Conservation (phyloP, 2,113 vertebrate genomes). For the Eurystomus gularis region DNA sequence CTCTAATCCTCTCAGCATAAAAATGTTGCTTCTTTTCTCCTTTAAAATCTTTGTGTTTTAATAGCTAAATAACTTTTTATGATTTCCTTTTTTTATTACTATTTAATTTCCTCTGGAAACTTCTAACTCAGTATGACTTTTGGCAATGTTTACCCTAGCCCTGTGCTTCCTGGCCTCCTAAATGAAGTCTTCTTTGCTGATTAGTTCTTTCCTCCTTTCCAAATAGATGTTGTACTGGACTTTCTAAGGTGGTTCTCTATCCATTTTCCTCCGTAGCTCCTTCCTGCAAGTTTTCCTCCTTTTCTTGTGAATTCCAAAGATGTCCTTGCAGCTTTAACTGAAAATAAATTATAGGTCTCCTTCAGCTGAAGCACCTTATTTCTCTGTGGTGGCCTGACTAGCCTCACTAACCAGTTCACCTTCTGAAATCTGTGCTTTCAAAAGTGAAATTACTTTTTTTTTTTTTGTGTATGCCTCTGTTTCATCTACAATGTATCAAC, state of each 20-base stretch:
- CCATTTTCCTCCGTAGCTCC: neutral
- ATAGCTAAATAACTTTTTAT: neutral
- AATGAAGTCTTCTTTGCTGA: constrained; percentile 17
- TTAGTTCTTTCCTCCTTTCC: constrained; percentile 3
- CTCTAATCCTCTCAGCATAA: neutral
- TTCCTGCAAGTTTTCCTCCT: neutral
- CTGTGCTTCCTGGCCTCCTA: neutral
- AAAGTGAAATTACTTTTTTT: neutral
- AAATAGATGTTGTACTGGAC: neutral
- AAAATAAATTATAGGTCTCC: neutral
- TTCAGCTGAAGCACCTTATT: neutral
- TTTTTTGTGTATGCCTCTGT: neutral
- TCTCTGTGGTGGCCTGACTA: neutral
- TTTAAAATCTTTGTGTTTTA: neutral
- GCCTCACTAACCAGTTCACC: neutral
- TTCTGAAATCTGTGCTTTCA: neutral
- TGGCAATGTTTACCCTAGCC: neutral
- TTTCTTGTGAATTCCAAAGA: neutral
- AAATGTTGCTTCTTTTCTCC: neutral
- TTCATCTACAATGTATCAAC: neutral
- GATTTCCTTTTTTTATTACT: constrained; percentile 13
- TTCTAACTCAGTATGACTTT: neutral
- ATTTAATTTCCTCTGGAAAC: constrained; percentile 47
- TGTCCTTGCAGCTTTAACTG: neutral
- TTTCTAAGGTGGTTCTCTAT: neutral